These are phyloP conservation scores for Bubo bubo DNA, from an alignment of 2,113 vertebrate species.

Conservation along the genomic window DNA sequence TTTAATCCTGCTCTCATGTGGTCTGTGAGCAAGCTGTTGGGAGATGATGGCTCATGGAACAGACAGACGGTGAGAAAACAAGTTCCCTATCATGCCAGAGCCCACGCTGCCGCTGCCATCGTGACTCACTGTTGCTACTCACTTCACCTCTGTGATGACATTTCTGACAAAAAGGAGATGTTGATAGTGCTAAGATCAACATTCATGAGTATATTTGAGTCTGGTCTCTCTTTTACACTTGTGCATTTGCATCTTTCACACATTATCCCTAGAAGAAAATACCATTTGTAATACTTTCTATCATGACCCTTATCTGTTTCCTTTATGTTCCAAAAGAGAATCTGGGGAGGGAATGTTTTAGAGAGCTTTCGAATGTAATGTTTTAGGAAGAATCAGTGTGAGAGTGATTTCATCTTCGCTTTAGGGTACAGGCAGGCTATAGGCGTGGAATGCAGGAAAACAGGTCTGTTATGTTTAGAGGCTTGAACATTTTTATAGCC, in stretches of 20 bases:
- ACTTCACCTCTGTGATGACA: background rate
- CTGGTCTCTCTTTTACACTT: background rate
- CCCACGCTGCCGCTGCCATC: background rate
- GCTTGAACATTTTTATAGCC: constrained; percentile 14
- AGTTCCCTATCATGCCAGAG: background rate
- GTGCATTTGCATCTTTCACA: background rate
- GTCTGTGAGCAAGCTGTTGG: background rate
- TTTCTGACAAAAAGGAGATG: background rate
- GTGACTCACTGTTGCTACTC: constrained; percentile 11
- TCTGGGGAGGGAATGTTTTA: background rate
- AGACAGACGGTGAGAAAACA: background rate
- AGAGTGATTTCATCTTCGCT: background rate
- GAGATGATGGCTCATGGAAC: background rate
- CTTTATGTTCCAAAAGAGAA: background rate
- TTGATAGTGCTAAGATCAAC: background rate
- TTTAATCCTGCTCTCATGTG: background rate
- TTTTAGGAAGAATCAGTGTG: background rate
- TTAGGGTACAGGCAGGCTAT: background rate
- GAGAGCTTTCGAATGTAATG: background rate
- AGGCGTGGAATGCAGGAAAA: constrained; percentile 10
- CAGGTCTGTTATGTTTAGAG: background rate
- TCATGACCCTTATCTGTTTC: background rate
- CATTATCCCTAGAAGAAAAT: background rate
- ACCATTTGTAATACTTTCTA: background rate
- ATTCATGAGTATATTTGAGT: background rate